These are phyloP conservation scores for Catharus minimus DNA, from an alignment of 2,113 vertebrate species.

Conservation along the genomic window DNA sequence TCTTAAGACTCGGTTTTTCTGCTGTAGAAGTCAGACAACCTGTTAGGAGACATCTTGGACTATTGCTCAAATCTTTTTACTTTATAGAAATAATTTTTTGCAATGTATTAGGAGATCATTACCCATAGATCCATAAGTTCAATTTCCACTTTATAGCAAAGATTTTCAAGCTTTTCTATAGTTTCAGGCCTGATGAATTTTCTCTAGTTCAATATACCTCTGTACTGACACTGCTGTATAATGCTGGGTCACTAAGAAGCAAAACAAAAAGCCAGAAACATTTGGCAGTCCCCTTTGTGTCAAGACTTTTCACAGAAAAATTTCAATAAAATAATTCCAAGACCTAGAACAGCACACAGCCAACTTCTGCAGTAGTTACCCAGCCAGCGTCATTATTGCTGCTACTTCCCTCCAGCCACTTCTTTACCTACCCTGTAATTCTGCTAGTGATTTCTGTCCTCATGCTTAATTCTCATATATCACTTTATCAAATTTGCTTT, in stretches of 20 bases:
- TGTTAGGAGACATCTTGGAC: background rate
- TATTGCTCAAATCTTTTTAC: background rate
- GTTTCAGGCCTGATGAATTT: background rate
- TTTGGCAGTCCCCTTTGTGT: background rate
- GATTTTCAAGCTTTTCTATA: background rate
- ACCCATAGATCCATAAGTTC: background rate
- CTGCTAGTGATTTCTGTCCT: background rate
- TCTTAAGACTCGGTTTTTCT: background rate
- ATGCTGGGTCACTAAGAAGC: background rate
- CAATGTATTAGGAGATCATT: background rate
- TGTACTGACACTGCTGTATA: background rate
- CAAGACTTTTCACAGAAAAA: background rate
- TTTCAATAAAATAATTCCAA: background rate
- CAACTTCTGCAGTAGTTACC: background rate
- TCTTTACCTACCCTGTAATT: background rate
- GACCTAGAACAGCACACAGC: background rate
- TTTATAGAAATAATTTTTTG: background rate
- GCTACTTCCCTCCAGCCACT: background rate
- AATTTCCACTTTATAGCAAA: background rate
- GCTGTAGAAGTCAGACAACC: background rate
- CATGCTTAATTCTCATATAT: background rate
- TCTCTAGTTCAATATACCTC: background rate
- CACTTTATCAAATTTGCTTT: background rate
- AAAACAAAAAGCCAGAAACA: background rate
- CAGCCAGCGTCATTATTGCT: rapidly evolving